These are phyloP conservation scores for Cygnus atratus DNA, from an alignment of 2,113 vertebrate genomes.

Conservation along the genomic window DNA sequence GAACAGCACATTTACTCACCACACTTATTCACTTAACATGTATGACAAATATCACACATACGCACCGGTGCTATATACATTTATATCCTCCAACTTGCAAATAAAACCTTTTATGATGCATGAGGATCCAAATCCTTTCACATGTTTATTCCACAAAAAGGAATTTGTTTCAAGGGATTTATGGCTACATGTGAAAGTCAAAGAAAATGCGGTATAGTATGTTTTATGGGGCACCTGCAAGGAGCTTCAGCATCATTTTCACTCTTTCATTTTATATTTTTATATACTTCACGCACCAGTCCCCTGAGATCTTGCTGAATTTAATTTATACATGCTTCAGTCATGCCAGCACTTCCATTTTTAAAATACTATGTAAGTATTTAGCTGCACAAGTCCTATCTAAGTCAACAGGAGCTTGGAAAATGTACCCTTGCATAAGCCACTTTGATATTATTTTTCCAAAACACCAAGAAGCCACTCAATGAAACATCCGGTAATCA, in stretches of 20 bases:
- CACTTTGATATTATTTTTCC: slow-evolving; percentile 20
- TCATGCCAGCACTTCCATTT: slow-evolving; percentile 9
- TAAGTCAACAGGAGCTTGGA: slow-evolving; percentile 57
- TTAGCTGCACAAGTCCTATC: slow-evolving; percentile 54
- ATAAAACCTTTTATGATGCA: slow-evolving; percentile 19
- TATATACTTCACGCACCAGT: slow-evolving; percentile 5
- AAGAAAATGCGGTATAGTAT: not conserved
- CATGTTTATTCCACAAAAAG: slow-evolving; percentile 15
- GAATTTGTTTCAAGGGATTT: slow-evolving; percentile 38
- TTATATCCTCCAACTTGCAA: slow-evolving; percentile 43
- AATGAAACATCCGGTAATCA: slow-evolving; percentile 61
- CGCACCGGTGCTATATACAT: not conserved
- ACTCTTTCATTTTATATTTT: not conserved
- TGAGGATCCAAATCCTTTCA: slow-evolving; percentile 28
- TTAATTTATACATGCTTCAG: slow-evolving; percentile 46
- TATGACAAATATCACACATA: slow-evolving; percentile 58
- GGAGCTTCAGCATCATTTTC: not conserved
- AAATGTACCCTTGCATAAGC: slow-evolving; percentile 37
- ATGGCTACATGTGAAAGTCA: not conserved
- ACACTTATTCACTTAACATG: slow-evolving; percentile 55
- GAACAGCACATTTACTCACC: slow-evolving; percentile 47
- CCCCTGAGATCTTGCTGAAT: slow-evolving; percentile 33
- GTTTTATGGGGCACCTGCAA: slow-evolving; percentile 2
- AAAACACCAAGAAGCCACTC: slow-evolving; percentile 45
- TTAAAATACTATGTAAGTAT: slow-evolving; percentile 6